Conservation (phyloP, 2,888 invertebrate genomes). For the Tyria jacobaeae region DNA sequence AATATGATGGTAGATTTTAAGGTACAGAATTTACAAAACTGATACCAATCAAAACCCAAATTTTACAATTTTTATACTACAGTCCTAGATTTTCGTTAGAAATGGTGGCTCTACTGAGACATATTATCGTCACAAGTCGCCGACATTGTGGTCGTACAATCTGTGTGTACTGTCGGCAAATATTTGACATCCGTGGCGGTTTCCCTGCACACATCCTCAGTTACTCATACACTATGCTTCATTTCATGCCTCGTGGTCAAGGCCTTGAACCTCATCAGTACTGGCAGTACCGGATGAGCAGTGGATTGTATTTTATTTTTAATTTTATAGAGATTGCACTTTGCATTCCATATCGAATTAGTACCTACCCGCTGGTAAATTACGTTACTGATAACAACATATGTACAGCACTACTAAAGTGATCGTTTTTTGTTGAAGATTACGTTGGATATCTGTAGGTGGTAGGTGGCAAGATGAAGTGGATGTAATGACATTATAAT, state of each 20-base stretch:
- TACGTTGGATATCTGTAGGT: no score
- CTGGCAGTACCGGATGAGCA: not conserved
- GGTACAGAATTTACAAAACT: not conserved
- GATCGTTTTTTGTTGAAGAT: no score
- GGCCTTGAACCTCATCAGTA: conserved; percentile 36
- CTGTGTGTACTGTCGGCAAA: conserved; percentile 53
- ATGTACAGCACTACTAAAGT: no score
- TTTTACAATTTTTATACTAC: not conserved
- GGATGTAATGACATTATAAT: no score
- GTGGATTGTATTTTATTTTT: not conserved
- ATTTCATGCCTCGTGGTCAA: conserved; percentile 16
- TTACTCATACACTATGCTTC: conserved; percentile 56
- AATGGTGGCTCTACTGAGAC: not conserved
- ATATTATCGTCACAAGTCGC: conserved; percentile 36
- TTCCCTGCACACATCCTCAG: conserved; percentile 74
- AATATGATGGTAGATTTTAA: not conserved
- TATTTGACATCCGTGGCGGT: conserved; percentile 72
- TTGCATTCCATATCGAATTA: not conserved
- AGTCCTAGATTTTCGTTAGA: not conserved
- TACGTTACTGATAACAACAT: no score
- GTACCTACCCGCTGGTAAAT: not conserved
- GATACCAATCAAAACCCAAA: no score
- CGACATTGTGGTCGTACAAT: conserved; percentile 37
- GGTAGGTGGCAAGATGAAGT: no score
- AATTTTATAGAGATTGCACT: not conserved